Evolutionary conservation across 2,888 invertebrate species (phyloP).

Genomic region (Entomobrya proxima): DNA sequence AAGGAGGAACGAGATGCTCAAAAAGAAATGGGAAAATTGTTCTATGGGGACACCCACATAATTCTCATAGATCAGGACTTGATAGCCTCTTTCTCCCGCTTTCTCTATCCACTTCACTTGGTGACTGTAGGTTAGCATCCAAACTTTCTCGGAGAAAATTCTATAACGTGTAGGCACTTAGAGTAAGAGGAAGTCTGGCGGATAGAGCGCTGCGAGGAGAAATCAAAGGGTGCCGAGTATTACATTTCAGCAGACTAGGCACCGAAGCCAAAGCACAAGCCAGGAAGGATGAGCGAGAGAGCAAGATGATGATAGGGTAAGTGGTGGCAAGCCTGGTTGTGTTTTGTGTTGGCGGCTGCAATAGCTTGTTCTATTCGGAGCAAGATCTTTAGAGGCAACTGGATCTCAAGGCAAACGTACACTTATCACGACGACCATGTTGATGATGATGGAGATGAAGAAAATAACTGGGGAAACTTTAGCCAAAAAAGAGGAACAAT

Average conservation of each 20-base stretch:
- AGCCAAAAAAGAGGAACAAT: neutral
- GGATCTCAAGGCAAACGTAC: neutral
- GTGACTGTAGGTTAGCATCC: neutral
- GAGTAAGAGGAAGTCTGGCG: constrained; percentile 10
- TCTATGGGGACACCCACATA: constrained; percentile 58
- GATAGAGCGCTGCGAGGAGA: constrained; percentile 15
- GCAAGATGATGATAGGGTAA: constrained; percentile 20
- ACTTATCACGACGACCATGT: constrained; percentile 14
- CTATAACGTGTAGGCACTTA: constrained; percentile 9
- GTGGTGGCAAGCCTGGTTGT: neutral
- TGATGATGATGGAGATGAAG: neutral
- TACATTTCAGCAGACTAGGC: constrained; percentile 15
- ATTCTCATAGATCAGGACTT: constrained; percentile 48
- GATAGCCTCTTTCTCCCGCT: neutral
- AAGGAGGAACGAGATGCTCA: constrained; percentile 10
- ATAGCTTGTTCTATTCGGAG: neutral
- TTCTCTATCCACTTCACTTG: neutral
- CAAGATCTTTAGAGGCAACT: neutral
- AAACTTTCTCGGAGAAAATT: neutral
- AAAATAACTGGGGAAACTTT: neutral
- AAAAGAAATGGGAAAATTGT: constrained; percentile 53
- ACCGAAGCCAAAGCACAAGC: neutral
- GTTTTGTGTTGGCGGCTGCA: neutral
- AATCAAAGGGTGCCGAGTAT: constrained; percentile 58
- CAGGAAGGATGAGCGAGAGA: constrained; percentile 38